A percentile compares a stretch with the other conserved stretches of the same genome.
phyloP scores from a whole-genome alignment of 2,113 vertebrate species.

The Brachyhypopomus occidentalis region DNA sequence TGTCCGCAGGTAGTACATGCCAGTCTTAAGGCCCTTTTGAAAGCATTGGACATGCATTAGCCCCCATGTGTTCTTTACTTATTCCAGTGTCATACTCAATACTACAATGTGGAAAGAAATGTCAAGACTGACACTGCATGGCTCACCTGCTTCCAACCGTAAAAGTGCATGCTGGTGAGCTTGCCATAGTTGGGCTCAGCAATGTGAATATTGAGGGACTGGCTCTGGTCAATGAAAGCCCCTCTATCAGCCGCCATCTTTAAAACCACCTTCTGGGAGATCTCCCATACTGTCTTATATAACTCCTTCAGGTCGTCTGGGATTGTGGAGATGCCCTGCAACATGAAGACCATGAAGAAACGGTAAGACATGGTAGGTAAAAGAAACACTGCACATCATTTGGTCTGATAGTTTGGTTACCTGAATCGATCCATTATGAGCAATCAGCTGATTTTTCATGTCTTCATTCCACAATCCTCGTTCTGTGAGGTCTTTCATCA shows the following conservation, averaged over 20 bases:
- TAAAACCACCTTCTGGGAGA: constrained; percentile 91
- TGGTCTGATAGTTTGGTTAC: constrained; percentile 60
- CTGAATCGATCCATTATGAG: constrained; percentile 93
- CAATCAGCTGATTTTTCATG: constrained; percentile 97
- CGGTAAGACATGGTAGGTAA: too few species aligned
- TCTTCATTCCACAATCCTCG: constrained; percentile 89
- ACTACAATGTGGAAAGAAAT: neutral
- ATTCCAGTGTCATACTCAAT: neutral
- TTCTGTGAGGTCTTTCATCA: constrained; percentile 96
- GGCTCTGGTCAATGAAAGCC: constrained; percentile 96
- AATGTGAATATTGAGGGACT: constrained; percentile 96
- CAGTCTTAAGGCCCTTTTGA: constrained; percentile 91
- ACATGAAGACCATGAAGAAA: neutral
- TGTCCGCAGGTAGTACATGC: constrained; percentile 96
- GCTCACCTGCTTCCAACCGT: constrained; percentile 91
- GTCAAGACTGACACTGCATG: too few species aligned
- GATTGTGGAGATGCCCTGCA: constrained; percentile 79
- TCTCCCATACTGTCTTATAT: constrained; percentile 98
- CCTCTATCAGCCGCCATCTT: constrained; percentile 96
- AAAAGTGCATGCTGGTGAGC: constrained; percentile 98
- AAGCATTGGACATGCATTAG: neutral
- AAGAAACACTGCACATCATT: too few species aligned
- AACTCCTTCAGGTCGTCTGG: constrained; percentile 90
- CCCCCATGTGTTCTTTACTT: neutral
- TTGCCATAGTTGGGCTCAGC: constrained; percentile 97